A percentile compares a stretch with the other conserved stretches of the same genome.
These are phyloP conservation scores for Pogonocichla stellata DNA, from an alignment of 2,113 vertebrate genomes.

Conservation along the genomic window DNA sequence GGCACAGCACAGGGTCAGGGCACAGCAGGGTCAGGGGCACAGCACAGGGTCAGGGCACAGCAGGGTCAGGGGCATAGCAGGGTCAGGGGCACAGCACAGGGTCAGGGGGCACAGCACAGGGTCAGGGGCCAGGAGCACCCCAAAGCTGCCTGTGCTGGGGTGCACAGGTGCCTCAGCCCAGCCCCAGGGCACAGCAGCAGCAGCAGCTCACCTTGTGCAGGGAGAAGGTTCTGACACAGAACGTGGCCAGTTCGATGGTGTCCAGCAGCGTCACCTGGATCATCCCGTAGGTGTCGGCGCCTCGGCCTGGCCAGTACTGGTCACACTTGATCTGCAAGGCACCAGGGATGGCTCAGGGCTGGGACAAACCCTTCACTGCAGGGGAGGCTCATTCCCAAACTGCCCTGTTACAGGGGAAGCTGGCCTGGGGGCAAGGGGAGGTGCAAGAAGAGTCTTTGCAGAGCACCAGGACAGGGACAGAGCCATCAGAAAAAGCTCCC, in stretches of 20 bases:
- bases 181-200: rapidly evolving
- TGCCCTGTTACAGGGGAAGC: background rate
- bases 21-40: too few species aligned
- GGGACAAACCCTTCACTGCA: background rate
- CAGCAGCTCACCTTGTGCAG: constrained; percentile 87
- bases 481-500: background rate
- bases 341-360: background rate
- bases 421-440: background rate
- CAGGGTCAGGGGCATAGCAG: too few species aligned
- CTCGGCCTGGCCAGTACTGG: constrained; percentile 96
- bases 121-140: background rate
- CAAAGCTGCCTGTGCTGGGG: rapidly evolving
- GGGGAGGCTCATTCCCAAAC: background rate
- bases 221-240: constrained; percentile 95
- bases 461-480: background rate
- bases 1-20: background rate
- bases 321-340: constrained; percentile 91
- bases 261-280: constrained; percentile 95
- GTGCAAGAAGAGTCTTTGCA: background rate
- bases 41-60: too few species aligned
- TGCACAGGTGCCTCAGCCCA: rapidly evolving
- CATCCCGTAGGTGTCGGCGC: constrained; percentile 94
- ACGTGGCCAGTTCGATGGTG: constrained; percentile 95
- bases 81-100: too few species aligned
- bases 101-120: background rate